Conservation (phyloP, 2,888 invertebrate species). For the Branchellion lobata region DNA sequence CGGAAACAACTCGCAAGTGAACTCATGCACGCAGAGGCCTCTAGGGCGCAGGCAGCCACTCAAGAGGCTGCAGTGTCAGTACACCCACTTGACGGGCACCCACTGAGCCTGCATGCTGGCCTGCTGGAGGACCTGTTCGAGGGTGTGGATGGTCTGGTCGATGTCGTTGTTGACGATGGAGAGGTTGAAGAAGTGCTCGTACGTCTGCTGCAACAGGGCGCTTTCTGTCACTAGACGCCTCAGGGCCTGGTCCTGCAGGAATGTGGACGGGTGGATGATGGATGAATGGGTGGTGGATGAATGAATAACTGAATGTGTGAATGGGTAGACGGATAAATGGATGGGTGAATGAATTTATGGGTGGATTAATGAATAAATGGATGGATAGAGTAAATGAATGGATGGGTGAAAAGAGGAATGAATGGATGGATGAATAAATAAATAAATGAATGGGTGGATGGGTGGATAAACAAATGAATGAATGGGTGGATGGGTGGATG, state of each 20-base stretch:
- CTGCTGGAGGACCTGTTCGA: conserved; percentile 85
- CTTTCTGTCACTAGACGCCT: conserved; percentile 94
- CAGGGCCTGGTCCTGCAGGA: conserved; percentile 92
- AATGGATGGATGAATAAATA: no score
- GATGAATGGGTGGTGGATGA: no score
- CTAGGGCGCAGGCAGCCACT: neutral
- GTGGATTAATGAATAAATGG: no score
- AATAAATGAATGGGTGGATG: no score
- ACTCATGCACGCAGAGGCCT: neutral
- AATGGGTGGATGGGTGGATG: no score
- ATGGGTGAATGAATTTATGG: no score
- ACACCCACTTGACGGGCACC: conserved; percentile 97
- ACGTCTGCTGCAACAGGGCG: conserved; percentile 89
- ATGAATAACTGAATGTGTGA: no score
- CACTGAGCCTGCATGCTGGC: conserved; percentile 81
- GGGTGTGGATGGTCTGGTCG: conserved; percentile 89
- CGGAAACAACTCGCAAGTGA: neutral
- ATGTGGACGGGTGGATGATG: no score
- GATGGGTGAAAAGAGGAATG: no score
- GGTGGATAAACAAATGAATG: no score
- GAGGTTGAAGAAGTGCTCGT: conserved; percentile 97
- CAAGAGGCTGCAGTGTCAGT: conserved; percentile 64
- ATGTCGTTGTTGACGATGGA: conserved; percentile 99
- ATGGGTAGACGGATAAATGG: neutral
- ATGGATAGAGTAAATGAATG: no score